A percentile compares a stretch with the other conserved stretches of the same genome.
These are phyloP conservation scores for Percina caprodes DNA, from an alignment of 2,113 vertebrate genomes.

Conservation along the genomic window DNA sequence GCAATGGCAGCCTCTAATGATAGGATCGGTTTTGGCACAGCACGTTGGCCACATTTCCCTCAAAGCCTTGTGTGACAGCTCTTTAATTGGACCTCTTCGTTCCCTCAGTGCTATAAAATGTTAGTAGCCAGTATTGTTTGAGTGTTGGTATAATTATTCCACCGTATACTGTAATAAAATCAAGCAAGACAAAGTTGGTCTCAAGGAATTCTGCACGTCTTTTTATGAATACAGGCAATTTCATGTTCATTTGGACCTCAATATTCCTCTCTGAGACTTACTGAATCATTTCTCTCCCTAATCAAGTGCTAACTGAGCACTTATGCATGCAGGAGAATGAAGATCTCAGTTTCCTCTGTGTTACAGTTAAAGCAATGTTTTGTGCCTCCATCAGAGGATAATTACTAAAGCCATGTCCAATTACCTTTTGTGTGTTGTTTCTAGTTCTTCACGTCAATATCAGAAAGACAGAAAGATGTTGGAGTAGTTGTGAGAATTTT, in stretches of 20 bases:
- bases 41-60: slow-evolving; percentile 64
- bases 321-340: slow-evolving; percentile 49
- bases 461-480: slow-evolving; percentile 17
- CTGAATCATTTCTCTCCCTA: slow-evolving; percentile 43
- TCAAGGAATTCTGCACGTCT: slow-evolving; percentile 44
- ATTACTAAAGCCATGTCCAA: slow-evolving; percentile 61
- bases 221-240: slow-evolving; percentile 43
- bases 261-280: slow-evolving; percentile 27
- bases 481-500: slow-evolving; percentile 7
- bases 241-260: slow-evolving; percentile 50
- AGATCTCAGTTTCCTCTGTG: slow-evolving; percentile 30
- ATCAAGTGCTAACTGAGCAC: slow-evolving; percentile 51
- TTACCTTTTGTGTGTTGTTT: slow-evolving; percentile 51
- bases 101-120: slow-evolving; percentile 62
- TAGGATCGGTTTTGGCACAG: slow-evolving; percentile 71
- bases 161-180: slow-evolving; percentile 61
- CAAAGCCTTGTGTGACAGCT: slow-evolving; percentile 75
- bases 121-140: slow-evolving; percentile 59
- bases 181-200: slow-evolving; percentile 52
- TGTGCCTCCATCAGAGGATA: slow-evolving; percentile 41
- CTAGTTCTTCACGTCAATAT: slow-evolving; percentile 36
- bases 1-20: slow-evolving; percentile 75
- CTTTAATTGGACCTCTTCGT: slow-evolving; percentile 78
- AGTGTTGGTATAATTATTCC: slow-evolving; percentile 74
- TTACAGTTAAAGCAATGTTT: slow-evolving; percentile 48